These are phyloP conservation scores for Cryptocephalus moraei DNA, from an alignment of 2,888 invertebrate species.

Conservation along the genomic window DNA sequence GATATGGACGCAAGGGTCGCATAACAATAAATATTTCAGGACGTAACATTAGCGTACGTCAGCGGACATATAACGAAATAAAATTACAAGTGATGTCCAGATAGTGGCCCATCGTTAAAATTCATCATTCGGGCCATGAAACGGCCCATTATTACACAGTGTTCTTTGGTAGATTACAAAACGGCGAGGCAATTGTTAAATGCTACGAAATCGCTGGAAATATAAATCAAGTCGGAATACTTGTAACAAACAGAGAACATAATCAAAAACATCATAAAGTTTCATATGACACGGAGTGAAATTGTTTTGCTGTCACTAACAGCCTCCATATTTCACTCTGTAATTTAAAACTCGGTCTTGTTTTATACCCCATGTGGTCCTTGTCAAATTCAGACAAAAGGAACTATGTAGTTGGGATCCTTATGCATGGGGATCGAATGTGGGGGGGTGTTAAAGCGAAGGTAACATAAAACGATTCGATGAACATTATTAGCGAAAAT, in stretches of 20 bases:
- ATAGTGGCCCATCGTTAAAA: background rate
- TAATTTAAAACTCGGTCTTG: conserved; percentile 31
- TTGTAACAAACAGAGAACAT: conserved; percentile 26
- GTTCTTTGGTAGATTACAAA: conserved; percentile 4
- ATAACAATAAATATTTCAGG: too few species aligned
- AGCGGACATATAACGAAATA: too few species aligned
- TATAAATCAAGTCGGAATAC: conserved; percentile 24
- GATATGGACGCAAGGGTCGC: too few species aligned
- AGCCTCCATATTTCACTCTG: conserved; percentile 29
- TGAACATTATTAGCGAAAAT: too few species aligned
- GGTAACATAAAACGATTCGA: too few species aligned
- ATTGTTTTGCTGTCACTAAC: conserved; percentile 30
- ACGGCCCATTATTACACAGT: conserved; percentile 3
- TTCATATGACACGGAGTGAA: conserved; percentile 28
- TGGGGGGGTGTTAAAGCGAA: too few species aligned
- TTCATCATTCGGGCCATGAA: background rate
- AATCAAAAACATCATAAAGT: conserved; percentile 30
- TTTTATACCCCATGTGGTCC: conserved; percentile 29
- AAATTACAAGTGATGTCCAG: too few species aligned
- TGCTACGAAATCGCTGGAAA: conserved; percentile 14
- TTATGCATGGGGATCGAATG: background rate
- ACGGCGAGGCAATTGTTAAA: conserved; percentile 16
- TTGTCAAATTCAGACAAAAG: conserved; percentile 26
- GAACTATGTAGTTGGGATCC: conserved; percentile 13
- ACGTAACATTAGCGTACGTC: too few species aligned